A percentile compares a stretch with the other conserved stretches of the same genome.
These are phyloP conservation scores for Bradypodion ventrale DNA, from an alignment of 2,797 vertebrate species.

Conservation along the genomic window DNA sequence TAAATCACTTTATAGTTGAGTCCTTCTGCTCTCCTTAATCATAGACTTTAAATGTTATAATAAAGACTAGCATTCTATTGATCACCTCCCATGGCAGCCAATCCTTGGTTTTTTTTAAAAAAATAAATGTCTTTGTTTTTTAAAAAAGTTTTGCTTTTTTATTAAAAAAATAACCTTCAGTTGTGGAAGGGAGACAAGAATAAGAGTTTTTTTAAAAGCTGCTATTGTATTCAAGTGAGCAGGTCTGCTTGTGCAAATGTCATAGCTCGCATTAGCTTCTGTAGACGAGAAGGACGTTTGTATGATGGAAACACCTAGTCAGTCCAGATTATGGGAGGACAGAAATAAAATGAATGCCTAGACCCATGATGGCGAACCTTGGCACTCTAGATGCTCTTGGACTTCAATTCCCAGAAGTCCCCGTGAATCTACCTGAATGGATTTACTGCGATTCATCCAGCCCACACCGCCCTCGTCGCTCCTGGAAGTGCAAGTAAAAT, in stretches of 20 bases:
- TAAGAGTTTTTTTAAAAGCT: neutral
- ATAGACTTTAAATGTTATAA: slow-evolving; percentile 84
- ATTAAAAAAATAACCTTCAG: too few relatives aligned
- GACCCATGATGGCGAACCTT: too few relatives aligned
- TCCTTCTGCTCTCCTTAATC: slow-evolving; percentile 84
- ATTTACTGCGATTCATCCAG: too few relatives aligned
- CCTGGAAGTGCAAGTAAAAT: too few relatives aligned
- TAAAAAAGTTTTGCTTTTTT: neutral
- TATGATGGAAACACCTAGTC: neutral
- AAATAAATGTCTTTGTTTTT: neutral
- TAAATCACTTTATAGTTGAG: slow-evolving; percentile 82
- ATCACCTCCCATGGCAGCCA: slow-evolving; percentile 76
- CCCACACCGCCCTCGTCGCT: too few relatives aligned
- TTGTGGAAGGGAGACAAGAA: neutral
- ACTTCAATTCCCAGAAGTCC: too few relatives aligned
- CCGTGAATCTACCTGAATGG: too few relatives aligned
- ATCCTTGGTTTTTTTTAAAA: slow-evolving; percentile 47
- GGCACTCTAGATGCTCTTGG: too few relatives aligned
- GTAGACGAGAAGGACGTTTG: neutral
- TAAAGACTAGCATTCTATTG: slow-evolving; percentile 83
- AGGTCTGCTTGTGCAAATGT: neutral
- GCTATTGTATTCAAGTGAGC: too few relatives aligned
- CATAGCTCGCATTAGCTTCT: neutral
- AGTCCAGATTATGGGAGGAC: neutral
- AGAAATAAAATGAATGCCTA: neutral